Percentiles rank a stretch among this genome's conserved stretches.
Evolutionary conservation across 2,888 invertebrate genomes (phyloP).

Genomic region (Lasioglossum lativentre): DNA sequence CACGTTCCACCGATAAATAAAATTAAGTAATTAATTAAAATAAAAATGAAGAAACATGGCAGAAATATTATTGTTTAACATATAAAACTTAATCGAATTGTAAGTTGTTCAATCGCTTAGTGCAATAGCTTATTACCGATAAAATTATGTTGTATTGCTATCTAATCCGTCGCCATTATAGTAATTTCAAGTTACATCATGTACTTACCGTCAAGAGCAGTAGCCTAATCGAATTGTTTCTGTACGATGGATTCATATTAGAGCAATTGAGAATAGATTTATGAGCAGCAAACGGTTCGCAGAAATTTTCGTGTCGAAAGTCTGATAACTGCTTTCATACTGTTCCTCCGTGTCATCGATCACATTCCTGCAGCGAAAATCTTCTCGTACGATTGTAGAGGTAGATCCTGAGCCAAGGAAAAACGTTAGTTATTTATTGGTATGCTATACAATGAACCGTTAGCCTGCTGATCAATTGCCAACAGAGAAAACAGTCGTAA

Average conservation of each 20-base stretch:
- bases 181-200: neutral
- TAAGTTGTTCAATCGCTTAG: neutral
- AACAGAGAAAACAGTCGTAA: conserved; percentile 63
- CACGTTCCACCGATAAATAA: neutral
- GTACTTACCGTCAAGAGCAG: neutral
- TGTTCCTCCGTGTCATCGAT: conserved; percentile 15
- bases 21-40: neutral
- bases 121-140: neutral
- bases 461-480: conserved; percentile 62
- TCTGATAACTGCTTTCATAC: conserved; percentile 21
- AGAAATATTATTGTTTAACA: neutral
- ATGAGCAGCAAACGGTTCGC: neutral
- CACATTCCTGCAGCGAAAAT: conserved; percentile 30
- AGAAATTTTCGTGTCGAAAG: conserved; percentile 9
- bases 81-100: neutral
- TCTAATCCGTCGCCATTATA: neutral
- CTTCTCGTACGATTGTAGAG: conserved; percentile 13
- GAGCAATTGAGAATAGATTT: neutral
- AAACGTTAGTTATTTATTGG: conserved; percentile 48
- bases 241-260: neutral
- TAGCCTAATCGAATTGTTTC: neutral
- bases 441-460: conserved; percentile 49
- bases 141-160: neutral
- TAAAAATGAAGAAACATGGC: neutral
- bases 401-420: conserved; percentile 29